These are phyloP conservation scores for Coregonus ussuriensis DNA, from an alignment of 2,797 vertebrate genomes.

Conservation along the genomic window DNA sequence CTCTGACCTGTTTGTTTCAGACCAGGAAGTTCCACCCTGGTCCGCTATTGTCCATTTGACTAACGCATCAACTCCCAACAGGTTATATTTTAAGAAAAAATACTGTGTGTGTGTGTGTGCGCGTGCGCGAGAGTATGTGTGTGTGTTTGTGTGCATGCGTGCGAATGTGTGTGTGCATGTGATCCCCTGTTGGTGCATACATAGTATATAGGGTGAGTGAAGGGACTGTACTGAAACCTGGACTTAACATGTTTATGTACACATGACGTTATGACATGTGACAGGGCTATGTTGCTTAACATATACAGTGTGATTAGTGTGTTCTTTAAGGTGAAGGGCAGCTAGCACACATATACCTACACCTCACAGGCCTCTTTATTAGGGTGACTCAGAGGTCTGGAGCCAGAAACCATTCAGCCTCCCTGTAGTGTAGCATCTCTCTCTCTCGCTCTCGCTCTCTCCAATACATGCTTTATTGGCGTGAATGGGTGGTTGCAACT, in stretches of 20 bases:
- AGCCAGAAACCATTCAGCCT: too few species aligned
- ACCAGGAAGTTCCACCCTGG: constrained; percentile 80
- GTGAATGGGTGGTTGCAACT: too few species aligned
- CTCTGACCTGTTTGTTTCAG: constrained; percentile 73
- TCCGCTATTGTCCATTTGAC: constrained; percentile 71
- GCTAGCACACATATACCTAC: neutral
- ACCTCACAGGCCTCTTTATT: constrained; percentile 8
- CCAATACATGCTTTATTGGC: too few species aligned
- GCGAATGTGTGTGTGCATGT: neutral
- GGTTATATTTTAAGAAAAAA: neutral
- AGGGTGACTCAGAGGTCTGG: too few species aligned
- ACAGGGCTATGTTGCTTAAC: neutral
- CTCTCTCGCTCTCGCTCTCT: too few species aligned
- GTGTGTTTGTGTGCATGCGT: too few species aligned
- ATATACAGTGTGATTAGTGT: constrained; percentile 2
- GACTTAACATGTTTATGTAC: constrained; percentile 19
- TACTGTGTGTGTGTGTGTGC: neutral
- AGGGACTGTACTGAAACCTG: neutral
- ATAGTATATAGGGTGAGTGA: too few species aligned
- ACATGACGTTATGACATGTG: too few species aligned
- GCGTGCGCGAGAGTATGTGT: too few species aligned
- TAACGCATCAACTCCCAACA: constrained; percentile 52
- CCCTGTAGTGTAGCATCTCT: too few species aligned
- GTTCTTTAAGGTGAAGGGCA: constrained; percentile 35
- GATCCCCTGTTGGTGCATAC: too few species aligned